Percentiles rank a stretch among this genome's conserved stretches.
These are phyloP conservation scores for Aspiorhynchus laticeps DNA, from an alignment of 2,113 vertebrate species.

Conservation along the genomic window DNA sequence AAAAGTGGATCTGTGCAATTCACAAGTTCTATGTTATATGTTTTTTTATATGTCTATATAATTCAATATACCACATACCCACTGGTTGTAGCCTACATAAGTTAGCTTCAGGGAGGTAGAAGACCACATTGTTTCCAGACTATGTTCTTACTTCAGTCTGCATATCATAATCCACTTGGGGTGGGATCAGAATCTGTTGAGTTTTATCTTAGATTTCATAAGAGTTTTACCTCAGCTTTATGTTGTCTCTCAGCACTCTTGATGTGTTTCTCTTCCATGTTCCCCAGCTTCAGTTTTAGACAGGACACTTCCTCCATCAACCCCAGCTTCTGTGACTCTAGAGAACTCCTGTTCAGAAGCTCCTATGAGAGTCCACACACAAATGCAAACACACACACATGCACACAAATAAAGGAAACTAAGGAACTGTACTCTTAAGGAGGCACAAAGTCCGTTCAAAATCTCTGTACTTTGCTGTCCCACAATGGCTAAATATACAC, in stretches of 20 bases:
- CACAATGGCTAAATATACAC: slow-evolving; percentile 80
- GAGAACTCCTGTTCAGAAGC: slow-evolving; percentile 87
- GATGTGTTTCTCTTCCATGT: slow-evolving; percentile 90
- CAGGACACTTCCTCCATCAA: slow-evolving; percentile 93
- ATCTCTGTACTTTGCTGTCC: slow-evolving; percentile 70
- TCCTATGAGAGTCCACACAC: slow-evolving; percentile 75
- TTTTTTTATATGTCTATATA: too few relatives aligned
- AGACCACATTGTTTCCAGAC: neutral
- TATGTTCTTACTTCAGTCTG: neutral
- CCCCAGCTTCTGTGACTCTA: slow-evolving; percentile 92
- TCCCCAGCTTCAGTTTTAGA: slow-evolving; percentile 90
- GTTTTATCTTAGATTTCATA: neutral
- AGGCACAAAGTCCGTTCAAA: slow-evolving; percentile 61
- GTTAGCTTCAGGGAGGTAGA: neutral
- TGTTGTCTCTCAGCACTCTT: slow-evolving; percentile 88
- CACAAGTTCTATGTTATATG: too few relatives aligned
- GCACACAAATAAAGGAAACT: slow-evolving; percentile 58
- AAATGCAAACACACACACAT: slow-evolving; percentile 39
- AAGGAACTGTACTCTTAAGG: slow-evolving; percentile 52
- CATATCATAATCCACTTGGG: neutral
- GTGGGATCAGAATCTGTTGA: neutral
- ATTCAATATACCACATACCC: neutral
- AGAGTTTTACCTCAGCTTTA: slow-evolving; percentile 88
- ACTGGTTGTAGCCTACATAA: neutral
- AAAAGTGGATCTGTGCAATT: too few relatives aligned